A percentile compares a stretch with the other conserved stretches of the same genome.
These are phyloP conservation scores for Zaprionus africanus DNA, from an alignment of 1,140 invertebrate genomes.

Conservation along the genomic window DNA sequence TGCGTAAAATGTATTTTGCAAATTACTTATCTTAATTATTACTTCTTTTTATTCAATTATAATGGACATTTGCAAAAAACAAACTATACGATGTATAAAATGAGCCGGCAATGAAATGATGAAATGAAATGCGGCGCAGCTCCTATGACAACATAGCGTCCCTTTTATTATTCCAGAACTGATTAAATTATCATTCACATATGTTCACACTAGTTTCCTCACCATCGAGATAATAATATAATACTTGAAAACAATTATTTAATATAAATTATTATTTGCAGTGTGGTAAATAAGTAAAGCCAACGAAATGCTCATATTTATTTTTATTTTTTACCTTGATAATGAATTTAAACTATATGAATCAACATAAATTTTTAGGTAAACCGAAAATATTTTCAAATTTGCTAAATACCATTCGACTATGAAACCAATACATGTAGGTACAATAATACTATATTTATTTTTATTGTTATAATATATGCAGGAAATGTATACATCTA, in stretches of 20 bases:
- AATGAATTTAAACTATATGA: too few species aligned
- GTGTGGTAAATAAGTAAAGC: too few species aligned
- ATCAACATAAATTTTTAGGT: too few species aligned
- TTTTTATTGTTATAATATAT: too few species aligned
- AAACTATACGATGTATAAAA: background rate
- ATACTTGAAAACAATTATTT: background rate
- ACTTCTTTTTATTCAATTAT: background rate
- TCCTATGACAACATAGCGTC: slow-evolving; percentile 20
- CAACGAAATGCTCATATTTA: too few species aligned
- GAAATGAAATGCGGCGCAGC: slow-evolving; percentile 22
- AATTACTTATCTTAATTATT: background rate
- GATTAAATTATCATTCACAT: background rate
- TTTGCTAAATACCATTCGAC: too few species aligned
- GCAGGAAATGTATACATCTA: too few species aligned
- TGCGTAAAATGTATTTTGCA: background rate
- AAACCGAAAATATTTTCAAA: too few species aligned
- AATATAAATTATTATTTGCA: background rate
- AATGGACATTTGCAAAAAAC: background rate
- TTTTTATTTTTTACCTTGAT: too few species aligned
- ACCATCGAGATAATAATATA: background rate
- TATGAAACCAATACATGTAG: too few species aligned
- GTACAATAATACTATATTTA: too few species aligned
- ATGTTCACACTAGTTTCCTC: background rate
- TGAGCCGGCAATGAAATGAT: background rate
- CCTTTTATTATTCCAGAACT: background rate